Conservation (phyloP, 2,888 invertebrate species). For the Orthosia gracilis region DNA sequence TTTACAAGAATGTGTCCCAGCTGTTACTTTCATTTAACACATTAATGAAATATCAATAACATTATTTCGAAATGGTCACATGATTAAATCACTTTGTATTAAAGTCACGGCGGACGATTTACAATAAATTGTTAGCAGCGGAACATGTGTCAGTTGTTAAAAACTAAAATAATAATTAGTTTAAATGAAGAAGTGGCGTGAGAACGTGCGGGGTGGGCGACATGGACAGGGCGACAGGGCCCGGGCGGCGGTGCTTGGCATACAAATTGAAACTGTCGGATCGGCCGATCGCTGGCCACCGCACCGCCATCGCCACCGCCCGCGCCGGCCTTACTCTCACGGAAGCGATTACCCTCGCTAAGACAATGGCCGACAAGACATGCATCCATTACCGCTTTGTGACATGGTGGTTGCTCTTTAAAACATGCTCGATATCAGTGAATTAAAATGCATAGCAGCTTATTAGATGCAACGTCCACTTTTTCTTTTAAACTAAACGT, state of each 20-base stretch:
- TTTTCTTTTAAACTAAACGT: conserved; percentile 18
- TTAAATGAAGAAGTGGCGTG: conserved; percentile 85
- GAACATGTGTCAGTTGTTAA: conserved; percentile 82
- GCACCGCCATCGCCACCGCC: conserved; percentile 60
- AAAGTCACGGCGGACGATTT: conserved; percentile 76
- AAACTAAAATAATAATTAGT: conserved; percentile 88
- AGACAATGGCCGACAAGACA: conserved; percentile 89
- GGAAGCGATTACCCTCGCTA: conserved; percentile 87
- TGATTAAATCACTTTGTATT: conserved; percentile 73
- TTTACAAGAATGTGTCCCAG: conserved; percentile 39
- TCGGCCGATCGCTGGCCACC: conserved; percentile 76
- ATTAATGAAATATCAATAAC: conserved; percentile 56
- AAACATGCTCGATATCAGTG: conserved; percentile 76
- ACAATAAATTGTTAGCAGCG: conserved; percentile 74
- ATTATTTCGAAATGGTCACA: conserved; percentile 40
- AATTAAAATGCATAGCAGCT: conserved; percentile 45
- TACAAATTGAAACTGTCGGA: conserved; percentile 86
- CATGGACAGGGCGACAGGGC: conserved; percentile 37
- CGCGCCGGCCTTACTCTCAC: conserved; percentile 82
- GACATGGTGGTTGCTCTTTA: conserved; percentile 81
- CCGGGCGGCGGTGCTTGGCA: conserved; percentile 76
- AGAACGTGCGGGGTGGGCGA: conserved; percentile 86
- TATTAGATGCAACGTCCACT: background rate
- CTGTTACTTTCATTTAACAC: conserved; percentile 33
- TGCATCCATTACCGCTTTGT: conserved; percentile 89